Conservation (phyloP, 2,888 invertebrate species). For the Actias luna region DNA sequence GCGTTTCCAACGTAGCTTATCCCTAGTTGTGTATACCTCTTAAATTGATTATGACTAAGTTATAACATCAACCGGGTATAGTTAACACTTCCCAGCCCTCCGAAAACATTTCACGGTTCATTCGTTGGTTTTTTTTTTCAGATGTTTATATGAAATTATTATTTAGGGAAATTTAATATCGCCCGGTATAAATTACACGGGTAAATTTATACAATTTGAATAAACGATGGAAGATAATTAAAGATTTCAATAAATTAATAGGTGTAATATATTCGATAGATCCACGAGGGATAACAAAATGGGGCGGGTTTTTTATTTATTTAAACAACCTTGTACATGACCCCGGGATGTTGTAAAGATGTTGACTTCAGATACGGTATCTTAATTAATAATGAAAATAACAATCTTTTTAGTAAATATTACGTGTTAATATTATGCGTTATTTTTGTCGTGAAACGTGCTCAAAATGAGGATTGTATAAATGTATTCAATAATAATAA, state of each 20-base stretch:
- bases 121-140: neutral
- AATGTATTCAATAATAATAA: too few relatives aligned
- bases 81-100: neutral
- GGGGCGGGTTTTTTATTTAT: neutral
- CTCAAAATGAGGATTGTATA: too few relatives aligned
- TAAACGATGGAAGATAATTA: neutral
- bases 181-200: neutral
- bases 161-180: neutral
- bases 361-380: neutral
- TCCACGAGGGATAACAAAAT: neutral
- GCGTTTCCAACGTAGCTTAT: too few relatives aligned
- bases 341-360: neutral
- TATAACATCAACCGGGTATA: neutral
- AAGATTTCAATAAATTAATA: neutral
- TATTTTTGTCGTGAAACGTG: too few relatives aligned
- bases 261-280: neutral
- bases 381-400: neutral
- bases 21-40: neutral
- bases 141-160: neutral
- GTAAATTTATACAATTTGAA: neutral
- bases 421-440: too few relatives aligned
- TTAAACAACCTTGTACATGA: neutral
- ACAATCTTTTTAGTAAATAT: too few relatives aligned
- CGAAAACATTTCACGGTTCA: neutral
- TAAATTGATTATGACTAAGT: neutral